Base-by-base conservation (phyloP, 2,888 invertebrate genomes). In the Hypomecis atomaria region DNA sequence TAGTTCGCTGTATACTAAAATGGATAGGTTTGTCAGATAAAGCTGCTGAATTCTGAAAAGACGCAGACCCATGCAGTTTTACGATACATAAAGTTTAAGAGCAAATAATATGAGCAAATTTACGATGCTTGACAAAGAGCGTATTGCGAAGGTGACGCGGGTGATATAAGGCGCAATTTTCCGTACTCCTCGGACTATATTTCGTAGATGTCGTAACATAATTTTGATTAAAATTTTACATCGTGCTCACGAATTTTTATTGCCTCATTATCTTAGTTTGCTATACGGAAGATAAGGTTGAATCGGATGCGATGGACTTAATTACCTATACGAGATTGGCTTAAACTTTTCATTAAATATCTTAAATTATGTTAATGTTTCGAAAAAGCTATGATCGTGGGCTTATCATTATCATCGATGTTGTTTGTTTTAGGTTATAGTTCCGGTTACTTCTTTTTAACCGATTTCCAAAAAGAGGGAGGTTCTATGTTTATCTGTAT, bases 61-160 rank as follows among this genome's bases (percentile, higher is more conserved):
- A 72, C 71, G 73, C 70, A 71, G 82, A 67, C 57, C 47, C 56
- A 65, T 82, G 78, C 85, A 87, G 86, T 83, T 87, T 80, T 81
- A 84, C 78, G 66, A 66, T 71, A 80, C 80, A 84, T 86, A 84
- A 84, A 85, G 73, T 81, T 81, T 72, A 47, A 76, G 71, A 80
- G 76, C 75, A 72, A 77, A 78, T 57, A 50, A 78, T 57, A 50
- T 52, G 53, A 44, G 53, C 36, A 76, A 72, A 67, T 78, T 81
- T 81, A 81, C 75, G 76, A 77, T 70, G 74, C 74, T 78, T 74
- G 73, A 81, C 76, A 75, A 75, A 74, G 71, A 71, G 59, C 72
- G 71, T 74, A 70, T 72, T 64, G 62, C 53, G 69, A 77, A 74
- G 72, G 72, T 75, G 76, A 70, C 67, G 71, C 71, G 37, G 59